Evolutionary conservation across 2,888 invertebrate species (phyloP).

Genomic region (Platynereis dumerilii): DNA sequence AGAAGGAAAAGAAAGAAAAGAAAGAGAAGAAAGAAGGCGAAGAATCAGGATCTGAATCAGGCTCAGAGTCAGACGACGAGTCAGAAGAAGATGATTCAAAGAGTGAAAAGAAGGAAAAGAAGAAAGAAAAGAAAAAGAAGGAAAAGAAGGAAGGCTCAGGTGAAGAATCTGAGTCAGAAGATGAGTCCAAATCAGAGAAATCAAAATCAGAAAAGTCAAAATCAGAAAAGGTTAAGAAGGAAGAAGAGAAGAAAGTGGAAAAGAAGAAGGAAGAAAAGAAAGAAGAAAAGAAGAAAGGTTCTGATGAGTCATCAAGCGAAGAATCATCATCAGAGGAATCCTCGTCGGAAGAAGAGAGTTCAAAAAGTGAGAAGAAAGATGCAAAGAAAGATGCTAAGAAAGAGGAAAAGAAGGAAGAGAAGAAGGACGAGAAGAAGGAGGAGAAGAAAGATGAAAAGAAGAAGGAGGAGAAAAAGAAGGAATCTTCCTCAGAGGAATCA

Average conservation of each 20-base stretch:
- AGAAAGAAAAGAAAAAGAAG: conserved; percentile 10
- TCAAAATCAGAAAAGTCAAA: neutral
- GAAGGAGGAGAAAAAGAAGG: neutral
- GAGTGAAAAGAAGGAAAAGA: conserved; percentile 15
- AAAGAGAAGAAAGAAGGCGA: conserved; percentile 11
- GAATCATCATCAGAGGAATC: too few relatives aligned
- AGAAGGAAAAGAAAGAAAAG: neutral
- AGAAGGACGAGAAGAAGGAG: neutral
- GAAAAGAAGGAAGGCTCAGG: conserved; percentile 8
- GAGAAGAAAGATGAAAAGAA: conserved; percentile 2
- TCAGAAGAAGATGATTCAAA: neutral
- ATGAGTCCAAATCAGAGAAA: conserved; percentile 9
- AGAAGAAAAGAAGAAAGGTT: conserved; percentile 12
- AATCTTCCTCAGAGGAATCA: neutral
- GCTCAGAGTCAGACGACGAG: neutral
- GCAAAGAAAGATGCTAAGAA: neutral
- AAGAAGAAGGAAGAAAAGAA: conserved; percentile 5
- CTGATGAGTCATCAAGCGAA: neutral
- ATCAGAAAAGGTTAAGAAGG: conserved; percentile 5
- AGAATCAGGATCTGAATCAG: neutral
- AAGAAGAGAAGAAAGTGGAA: neutral
- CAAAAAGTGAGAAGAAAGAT: conserved; percentile 3
- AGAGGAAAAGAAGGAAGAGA: neutral
- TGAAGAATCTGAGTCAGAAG: conserved; percentile 4
- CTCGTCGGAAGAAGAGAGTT: too few relatives aligned